Evolutionary conservation across 2,797 vertebrate species (phyloP), one percentile per base, ranked within the genome.

Genomic region (Enteromius argenteus): DNA sequence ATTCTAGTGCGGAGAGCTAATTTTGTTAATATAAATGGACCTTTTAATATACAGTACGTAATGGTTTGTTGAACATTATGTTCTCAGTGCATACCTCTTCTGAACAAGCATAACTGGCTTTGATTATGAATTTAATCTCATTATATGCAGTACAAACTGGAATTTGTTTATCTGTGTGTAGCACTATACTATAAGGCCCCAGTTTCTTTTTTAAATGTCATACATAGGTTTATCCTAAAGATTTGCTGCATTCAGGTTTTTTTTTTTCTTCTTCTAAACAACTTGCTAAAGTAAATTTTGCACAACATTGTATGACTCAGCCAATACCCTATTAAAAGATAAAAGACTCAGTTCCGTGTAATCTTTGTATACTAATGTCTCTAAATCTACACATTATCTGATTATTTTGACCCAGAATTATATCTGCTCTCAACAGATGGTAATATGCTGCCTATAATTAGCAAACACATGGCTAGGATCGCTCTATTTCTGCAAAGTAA

Each of bases 381-480:
- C 85, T 76, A 91, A 93, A 92, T 91, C 83, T 85, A 87, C 73
- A 87, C 87, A 90, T 89, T 92, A 92, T 95, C 89, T 91, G 92
- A 93, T 92, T 91, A 91, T 90, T 93, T 90, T 88, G 90, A 91
- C 90, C 90, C 87, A 92, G 91, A 92, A 94, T 95, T 44, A 91
- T 94, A 93, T 95, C 92, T 92, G 79, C 87, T 93, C 89, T 91
- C 93, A 94, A 92, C 94, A 95, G 94, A 95, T 95, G 94, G 94
- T 92, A 91, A 93, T 92, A 90, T 90, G 90, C 92, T 94, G 91
- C 90, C 92, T 91, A 93, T 94, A 94, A 94, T 95, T 95, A 95
- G 91, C 91, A 92, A 93, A 90, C 92, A 92, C 94, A 94, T 94
- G 93, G 93, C 92, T 91, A 93, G 94, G 92, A 95, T 94, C 93